A percentile compares a stretch with the other conserved stretches of the same genome.
Evolutionary conservation across 2,888 invertebrate species (phyloP).

Genomic region (Chouioia cunea): DNA sequence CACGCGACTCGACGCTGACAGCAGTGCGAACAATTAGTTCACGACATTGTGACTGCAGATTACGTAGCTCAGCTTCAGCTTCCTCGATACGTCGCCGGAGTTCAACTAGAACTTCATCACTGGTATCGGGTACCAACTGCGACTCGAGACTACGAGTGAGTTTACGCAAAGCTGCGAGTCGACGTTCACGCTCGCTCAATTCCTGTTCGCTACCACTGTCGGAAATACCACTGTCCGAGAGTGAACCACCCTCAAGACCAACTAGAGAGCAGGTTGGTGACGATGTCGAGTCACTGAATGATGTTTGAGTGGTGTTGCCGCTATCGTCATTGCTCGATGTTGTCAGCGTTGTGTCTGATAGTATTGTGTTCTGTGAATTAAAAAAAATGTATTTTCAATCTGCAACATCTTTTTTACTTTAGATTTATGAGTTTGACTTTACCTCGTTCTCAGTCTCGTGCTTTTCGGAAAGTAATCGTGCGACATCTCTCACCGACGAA

Average conservation of each 20-base stretch:
- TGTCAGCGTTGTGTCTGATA: neutral
- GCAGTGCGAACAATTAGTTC: constrained; percentile 74
- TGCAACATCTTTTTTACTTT: neutral
- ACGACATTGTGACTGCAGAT: constrained; percentile 79
- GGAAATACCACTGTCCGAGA: constrained; percentile 84
- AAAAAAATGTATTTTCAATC: too few relatives aligned
- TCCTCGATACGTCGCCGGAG: constrained; percentile 80
- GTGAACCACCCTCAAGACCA: constrained; percentile 73
- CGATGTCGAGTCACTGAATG: constrained; percentile 54
- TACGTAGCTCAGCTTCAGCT: constrained; percentile 79
- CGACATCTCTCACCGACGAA: constrained; percentile 72
- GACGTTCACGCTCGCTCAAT: constrained; percentile 76
- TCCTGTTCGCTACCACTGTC: constrained; percentile 81
- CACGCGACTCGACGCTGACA: constrained; percentile 67
- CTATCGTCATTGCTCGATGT: constrained; percentile 38
- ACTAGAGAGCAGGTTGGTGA: constrained; percentile 13
- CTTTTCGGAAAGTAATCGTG: constrained; percentile 73
- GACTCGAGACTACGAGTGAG: constrained; percentile 78
- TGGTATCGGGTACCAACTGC: constrained; percentile 72
- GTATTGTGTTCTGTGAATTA: neutral
- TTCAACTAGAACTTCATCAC: constrained; percentile 74
- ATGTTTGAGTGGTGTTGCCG: constrained; percentile 44
- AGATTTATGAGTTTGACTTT: constrained; percentile 31
- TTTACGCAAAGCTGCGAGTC: constrained; percentile 77
- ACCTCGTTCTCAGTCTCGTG: constrained; percentile 63